Evolutionary conservation across 2,113 vertebrate genomes (phyloP), one percentile per base, ranked within the genome.

Genomic region (Drymodes brunneopygia): DNA sequence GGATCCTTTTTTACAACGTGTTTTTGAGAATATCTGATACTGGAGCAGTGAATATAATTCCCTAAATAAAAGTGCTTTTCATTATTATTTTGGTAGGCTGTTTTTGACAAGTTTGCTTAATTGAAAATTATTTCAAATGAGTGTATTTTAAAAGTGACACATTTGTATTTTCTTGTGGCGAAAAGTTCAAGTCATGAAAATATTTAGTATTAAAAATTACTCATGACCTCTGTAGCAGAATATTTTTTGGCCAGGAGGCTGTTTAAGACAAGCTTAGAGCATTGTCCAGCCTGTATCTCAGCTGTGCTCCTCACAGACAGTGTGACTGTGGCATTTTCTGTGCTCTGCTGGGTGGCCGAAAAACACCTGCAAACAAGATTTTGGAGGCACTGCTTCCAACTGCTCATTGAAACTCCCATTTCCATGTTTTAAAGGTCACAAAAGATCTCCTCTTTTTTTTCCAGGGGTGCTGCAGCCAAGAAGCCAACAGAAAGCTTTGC

Each of bases 401-500:
- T 0, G 0, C 16, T 50, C 24, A 28, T 2, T 23, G 10, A 69
- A 88, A 83, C 9, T 75, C 28, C 18, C 29, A 36, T 48, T 82
- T 77, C 79, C 47, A 66, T 2, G 0, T 67, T 93, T 66, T 71
- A 29, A 38, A 47, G 24, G 13, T 28, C 53, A 84, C 1, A 2
- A 61, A 86, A 86, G 10, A 48, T 31, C 6, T 19, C 5, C 2
- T 61, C 60, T 57, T 21, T 57, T 17, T 40, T 50, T 38, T 14
- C 48, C 33, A 45, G 33, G 18, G 54, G 40, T 50, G 75, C 12
- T 64, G 35, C 48, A 92, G 61, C 48, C 66, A 88, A 75, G 36
- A 80, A 93, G 40, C n/a, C 31, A 88, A 57, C 27, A 82, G 50
- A 86, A 90, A 88, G 12, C 11, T 65, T 82, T 88, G 23, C 62